A percentile compares a stretch with the other conserved stretches of the same genome.
Evolutionary conservation across 2,797 vertebrate genomes (phyloP).

Genomic region (Lagothrix lagotricha): DNA sequence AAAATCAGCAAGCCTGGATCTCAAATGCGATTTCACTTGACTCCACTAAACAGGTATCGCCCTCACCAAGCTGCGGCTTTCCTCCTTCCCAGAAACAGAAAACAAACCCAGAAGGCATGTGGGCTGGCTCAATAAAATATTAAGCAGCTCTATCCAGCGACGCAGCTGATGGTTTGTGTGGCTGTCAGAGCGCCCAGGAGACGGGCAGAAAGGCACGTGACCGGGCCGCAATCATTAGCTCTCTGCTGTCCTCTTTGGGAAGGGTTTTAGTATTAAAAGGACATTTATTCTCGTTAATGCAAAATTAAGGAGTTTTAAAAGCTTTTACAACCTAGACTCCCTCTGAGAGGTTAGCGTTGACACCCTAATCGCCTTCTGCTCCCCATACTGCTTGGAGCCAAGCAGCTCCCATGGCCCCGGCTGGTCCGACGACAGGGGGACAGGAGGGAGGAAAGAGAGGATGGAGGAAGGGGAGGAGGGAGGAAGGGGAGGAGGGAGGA

Average conservation of each 20-base stretch:
- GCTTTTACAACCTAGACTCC: slow-evolving; percentile 75
- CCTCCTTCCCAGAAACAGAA: slow-evolving; percentile 75
- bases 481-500: no score
- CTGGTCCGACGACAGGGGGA: neutral
- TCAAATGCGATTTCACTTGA: slow-evolving; percentile 63
- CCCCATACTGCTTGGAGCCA: neutral
- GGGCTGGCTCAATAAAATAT: slow-evolving; percentile 81
- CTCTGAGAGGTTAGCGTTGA: slow-evolving; percentile 45
- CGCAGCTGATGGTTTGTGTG: slow-evolving; percentile 59
- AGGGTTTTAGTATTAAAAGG: slow-evolving; percentile 78
- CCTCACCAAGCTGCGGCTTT: slow-evolving; percentile 36
- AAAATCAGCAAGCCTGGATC: slow-evolving; percentile 43
- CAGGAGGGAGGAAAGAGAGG: no score
- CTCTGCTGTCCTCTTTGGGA: slow-evolving; percentile 48
- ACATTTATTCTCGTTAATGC: slow-evolving; percentile 74
- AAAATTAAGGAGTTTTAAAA: slow-evolving; percentile 75
- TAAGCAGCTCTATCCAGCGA: slow-evolving; percentile 70
- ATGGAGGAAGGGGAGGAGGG: neutral
- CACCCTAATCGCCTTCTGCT: neutral
- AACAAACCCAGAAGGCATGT: slow-evolving; percentile 66
- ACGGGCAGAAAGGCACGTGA: slow-evolving; percentile 60
- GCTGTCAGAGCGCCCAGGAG: slow-evolving; percentile 71
- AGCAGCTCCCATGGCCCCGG: neutral
- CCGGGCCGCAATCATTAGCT: slow-evolving; percentile 67
- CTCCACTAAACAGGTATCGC: slow-evolving; percentile 54